Base-by-base conservation (phyloP, 1,140 invertebrate genomes). In the Maconellicoccus hirsutus region DNA sequence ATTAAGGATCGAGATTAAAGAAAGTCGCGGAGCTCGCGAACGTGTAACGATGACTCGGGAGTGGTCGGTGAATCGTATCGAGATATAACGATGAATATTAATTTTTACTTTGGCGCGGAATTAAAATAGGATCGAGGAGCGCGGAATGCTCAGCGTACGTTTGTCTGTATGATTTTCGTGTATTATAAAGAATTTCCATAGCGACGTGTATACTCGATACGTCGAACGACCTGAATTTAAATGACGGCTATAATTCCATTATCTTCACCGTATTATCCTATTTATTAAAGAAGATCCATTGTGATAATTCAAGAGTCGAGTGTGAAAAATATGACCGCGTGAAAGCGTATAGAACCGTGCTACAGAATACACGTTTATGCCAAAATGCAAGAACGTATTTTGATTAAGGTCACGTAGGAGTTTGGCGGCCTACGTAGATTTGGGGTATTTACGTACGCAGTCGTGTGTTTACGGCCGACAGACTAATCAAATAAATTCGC, bases 241-340 rank as follows among this genome's bases (percentile, higher is more conserved):
- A 66, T 66, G 25, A 66, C 61, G 22, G 22, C 61, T 25, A 66
- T 66, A 66, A 66, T 66, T 66, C 25, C 25, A 66, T 66, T 66
- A 66, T 26, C 61, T 66, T 66, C 61, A 66, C 61, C 61, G 21
- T 66, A 66, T 66, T 66, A 66, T 66, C 61, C 8, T 66, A 66
- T 66, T 23, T 25, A 66, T 23, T 4, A 66, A 33, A 33, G 29
- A 33, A 23, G 8, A 66, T 66, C 22, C 22, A 26, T 66, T 66
- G 61, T 26, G 61, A 66, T 66, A 66, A 66, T 66, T 66, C 61
- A 22, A 26, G 21, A 26, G 21, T 66, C 22, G 25, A 66, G 61
- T 66, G 61, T 66, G 61, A 66, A 66, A 66, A 66, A 66, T 66
- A 66, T 66, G 61, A 22, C 22, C 16, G 21, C 19, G 61, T 66